These are phyloP conservation scores for Lerema accius DNA, from an alignment of 1,140 invertebrate genomes.

Conservation along the genomic window DNA sequence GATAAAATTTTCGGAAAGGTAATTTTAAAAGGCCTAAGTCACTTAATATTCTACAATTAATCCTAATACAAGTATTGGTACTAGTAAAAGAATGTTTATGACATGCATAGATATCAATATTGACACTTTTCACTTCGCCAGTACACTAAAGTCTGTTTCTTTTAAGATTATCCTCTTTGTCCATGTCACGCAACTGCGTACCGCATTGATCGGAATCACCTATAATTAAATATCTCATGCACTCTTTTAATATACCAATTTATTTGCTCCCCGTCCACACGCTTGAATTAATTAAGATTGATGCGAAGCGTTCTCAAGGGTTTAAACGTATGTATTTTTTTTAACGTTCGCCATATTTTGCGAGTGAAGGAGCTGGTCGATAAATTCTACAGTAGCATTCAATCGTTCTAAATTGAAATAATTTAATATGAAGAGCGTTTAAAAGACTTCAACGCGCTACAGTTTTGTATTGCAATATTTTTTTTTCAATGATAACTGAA, in stretches of 20 bases:
- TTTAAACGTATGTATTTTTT: slow-evolving; percentile 43
- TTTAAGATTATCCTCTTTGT: slow-evolving; percentile 57
- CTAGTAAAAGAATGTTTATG: not conserved
- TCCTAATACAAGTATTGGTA: too few species aligned
- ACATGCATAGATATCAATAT: not conserved
- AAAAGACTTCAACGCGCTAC: slow-evolving; percentile 66
- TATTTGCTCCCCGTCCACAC: slow-evolving; percentile 61
- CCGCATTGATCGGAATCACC: slow-evolving; percentile 65
- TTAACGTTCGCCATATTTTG: slow-evolving; percentile 36
- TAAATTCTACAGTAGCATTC: slow-evolving; percentile 34
- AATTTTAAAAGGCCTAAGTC: not conserved
- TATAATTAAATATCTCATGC: slow-evolving; percentile 77
- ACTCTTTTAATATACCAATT: slow-evolving; percentile 71
- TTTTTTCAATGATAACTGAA: not conserved
- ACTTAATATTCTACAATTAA: too few species aligned
- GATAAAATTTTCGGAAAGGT: too few species aligned
- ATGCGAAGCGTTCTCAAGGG: slow-evolving; percentile 50
- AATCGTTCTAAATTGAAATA: slow-evolving; percentile 33
- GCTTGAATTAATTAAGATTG: slow-evolving; percentile 74
- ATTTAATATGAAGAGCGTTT: slow-evolving; percentile 46
- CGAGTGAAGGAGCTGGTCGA: slow-evolving; percentile 44
- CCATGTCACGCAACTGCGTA: slow-evolving; percentile 65
- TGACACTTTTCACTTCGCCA: slow-evolving; percentile 36
- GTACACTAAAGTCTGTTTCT: slow-evolving; percentile 44
- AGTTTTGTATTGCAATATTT: not conserved